phyloP scores from a whole-genome alignment of 2,888 invertebrate species.

The Microplitis manilae region DNA sequence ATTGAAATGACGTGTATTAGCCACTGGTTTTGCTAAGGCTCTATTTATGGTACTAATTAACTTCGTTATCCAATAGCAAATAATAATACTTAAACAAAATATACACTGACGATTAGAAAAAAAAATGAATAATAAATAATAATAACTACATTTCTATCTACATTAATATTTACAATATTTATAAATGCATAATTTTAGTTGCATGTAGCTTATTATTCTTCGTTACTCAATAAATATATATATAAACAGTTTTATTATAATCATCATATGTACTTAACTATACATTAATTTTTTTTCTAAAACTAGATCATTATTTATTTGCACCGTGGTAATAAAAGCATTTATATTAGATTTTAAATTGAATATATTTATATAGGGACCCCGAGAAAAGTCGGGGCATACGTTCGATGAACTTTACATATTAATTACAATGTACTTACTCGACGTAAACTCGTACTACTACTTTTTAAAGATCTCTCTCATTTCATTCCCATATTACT shows the following conservation, averaged over 20 bases:
- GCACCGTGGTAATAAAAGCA: neutral
- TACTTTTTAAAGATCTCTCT: conserved; percentile 9
- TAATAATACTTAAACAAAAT: neutral
- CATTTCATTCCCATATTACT: neutral
- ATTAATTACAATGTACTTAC: conserved; percentile 19
- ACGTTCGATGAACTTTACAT: conserved; percentile 30
- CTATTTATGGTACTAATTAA: conserved; percentile 5
- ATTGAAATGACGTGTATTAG: conserved; percentile 21
- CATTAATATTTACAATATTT: neutral
- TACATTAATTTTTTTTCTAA: neutral
- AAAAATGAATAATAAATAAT: too few relatives aligned
- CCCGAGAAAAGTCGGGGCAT: neutral
- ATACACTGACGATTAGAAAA: neutral
- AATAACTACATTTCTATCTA: neutral
- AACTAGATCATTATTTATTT: neutral
- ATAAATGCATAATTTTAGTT: neutral
- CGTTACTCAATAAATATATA: neutral
- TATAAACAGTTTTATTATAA: neutral
- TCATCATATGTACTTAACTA: neutral
- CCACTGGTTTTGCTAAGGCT: conserved; percentile 23
- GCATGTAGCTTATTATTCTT: neutral
- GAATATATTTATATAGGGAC: neutral
- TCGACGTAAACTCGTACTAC: conserved; percentile 10
- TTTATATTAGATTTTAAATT: neutral
- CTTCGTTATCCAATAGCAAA: neutral